Evolutionary conservation across 2,888 invertebrate species (phyloP), one percentile per base, ranked within the genome.

Genomic region (Plebejus melissa): DNA sequence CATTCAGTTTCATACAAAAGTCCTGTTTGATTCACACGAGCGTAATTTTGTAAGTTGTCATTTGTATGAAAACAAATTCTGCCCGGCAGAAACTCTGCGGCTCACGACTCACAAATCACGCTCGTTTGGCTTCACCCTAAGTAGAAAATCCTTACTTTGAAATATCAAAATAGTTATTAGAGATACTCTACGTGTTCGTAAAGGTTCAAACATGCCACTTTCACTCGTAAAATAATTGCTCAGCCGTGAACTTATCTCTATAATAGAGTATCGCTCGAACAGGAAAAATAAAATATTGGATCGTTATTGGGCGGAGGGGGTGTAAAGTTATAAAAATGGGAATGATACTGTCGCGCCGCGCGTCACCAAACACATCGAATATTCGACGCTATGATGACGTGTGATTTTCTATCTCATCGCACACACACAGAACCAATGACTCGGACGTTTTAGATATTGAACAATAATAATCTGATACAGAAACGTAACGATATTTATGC

Each of bases 391-490:
- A 54, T 72, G 54, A 72, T 54, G 72, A 46, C 72, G 50, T 72
- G 72, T 72, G 72, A 72, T 72, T 72, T 72, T 72, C 72, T 32
- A 50, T 54, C 46, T 72, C 72, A 32, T 54, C 46, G 72, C 72
- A 32, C 72, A 72, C 72, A 22, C n/a, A 54, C 54, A 50, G 54
- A 72, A 72, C 54, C 72, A 72, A 72, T 50, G 72, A 6, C 32
- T 46, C 32, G 72, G 28, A 72, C 54, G 41, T 54, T 36, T 72
- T 54, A 32, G 50, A 72, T 32, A 54, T 72, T 50, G 54, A 50
- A 72, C 54, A 50, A 50, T 54, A 71, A 71, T 46, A 22, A 41
- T 46, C 41, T 5, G 46, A 22, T 46, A 41, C 22, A 28, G n/a
- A 36, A 71, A 46, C 13, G 13, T 65, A 36, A 4, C 13, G 58